A percentile compares a stretch with the other conserved stretches of the same genome.
Evolutionary conservation across 2,113 vertebrate species (phyloP).

Genomic region (Stigmatopora nigra): DNA sequence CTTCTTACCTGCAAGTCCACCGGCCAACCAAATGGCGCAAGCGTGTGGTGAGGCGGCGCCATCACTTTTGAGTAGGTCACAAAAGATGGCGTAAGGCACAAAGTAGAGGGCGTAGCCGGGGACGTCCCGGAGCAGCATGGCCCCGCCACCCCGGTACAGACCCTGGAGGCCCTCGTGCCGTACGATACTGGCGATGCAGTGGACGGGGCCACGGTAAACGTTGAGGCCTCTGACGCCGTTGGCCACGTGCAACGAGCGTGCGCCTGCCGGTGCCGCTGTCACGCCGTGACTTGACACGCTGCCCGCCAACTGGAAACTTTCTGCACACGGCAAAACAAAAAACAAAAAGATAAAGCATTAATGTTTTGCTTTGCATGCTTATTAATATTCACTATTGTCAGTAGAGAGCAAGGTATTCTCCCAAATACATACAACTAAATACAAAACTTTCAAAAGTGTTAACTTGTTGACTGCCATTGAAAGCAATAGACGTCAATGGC

Average conservation of each 20-base stretch:
- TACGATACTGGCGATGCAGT: conserved; percentile 82
- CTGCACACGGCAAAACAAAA: conserved; percentile 44
- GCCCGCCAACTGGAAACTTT: conserved; percentile 63
- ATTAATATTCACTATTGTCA: no score
- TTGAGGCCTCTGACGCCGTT: conserved; percentile 23
- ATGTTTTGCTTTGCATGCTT: no score
- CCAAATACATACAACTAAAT: no score
- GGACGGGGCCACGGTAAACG: conserved; percentile 80
- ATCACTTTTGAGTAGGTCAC: conserved; percentile 75
- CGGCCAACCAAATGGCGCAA: conserved; percentile 80
- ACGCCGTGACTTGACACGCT: conserved; percentile 13
- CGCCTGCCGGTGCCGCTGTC: conserved; percentile 39
- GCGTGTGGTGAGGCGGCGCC: conserved; percentile 62
- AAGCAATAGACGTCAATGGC: no score
- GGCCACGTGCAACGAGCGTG: conserved; percentile 51
- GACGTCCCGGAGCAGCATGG: conserved; percentile 89
- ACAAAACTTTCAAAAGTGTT: no score
- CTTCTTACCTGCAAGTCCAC: conserved; percentile 79
- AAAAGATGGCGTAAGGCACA: conserved; percentile 81
- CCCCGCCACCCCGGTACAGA: conserved; percentile 79
- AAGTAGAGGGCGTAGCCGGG: conserved; percentile 92
- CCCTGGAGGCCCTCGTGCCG: conserved; percentile 81
- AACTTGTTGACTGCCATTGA: no score
- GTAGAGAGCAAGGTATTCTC: no score
- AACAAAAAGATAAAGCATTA: not conserved